Evolutionary conservation across 1,140 invertebrate species (phyloP).

Genomic region (Musca vetustissima): DNA sequence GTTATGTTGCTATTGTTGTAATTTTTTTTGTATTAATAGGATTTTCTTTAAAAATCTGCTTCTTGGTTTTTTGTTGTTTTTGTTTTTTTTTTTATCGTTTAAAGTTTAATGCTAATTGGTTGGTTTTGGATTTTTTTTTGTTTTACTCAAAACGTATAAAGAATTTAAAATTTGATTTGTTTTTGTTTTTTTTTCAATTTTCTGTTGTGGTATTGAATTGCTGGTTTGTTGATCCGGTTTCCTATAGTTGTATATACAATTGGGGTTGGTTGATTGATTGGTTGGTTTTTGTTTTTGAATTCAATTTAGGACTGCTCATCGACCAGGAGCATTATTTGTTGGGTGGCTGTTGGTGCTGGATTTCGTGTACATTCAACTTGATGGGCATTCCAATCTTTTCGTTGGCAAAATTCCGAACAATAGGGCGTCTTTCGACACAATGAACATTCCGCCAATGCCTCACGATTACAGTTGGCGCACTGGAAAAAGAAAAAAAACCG

Average conservation of each 20-base stretch:
- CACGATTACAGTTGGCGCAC: conserved; percentile 85
- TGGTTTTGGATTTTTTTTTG: conserved; percentile 16
- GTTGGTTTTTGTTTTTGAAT: conserved; percentile 12
- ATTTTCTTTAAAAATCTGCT: not conserved
- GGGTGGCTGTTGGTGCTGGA: conserved; percentile 57
- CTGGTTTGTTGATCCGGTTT: not conserved
- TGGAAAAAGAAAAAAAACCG: conserved; percentile 46
- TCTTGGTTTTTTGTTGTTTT: not conserved
- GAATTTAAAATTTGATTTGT: conserved; percentile 11
- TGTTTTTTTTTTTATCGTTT: not conserved
- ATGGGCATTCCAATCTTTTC: conserved; percentile 83
- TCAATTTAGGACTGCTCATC: conserved; percentile 60
- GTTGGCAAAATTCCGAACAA: conserved; percentile 84
- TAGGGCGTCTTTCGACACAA: conserved; percentile 81
- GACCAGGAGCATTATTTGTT: conserved; percentile 70
- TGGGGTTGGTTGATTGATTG: not conserved
- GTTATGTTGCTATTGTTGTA: too few relatives aligned
- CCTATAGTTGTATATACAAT: not conserved
- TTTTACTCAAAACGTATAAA: conserved; percentile 23
- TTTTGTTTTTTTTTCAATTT: conserved; percentile 4
- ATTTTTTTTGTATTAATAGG: too few relatives aligned
- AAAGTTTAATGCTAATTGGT: conserved; percentile 21
- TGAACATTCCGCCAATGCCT: conserved; percentile 82
- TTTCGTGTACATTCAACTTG: conserved; percentile 78
- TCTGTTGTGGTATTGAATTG: conserved; percentile 2